These are phyloP conservation scores for Drosophila elegans DNA, from an alignment of 1,140 invertebrate genomes.

Conservation along the genomic window DNA sequence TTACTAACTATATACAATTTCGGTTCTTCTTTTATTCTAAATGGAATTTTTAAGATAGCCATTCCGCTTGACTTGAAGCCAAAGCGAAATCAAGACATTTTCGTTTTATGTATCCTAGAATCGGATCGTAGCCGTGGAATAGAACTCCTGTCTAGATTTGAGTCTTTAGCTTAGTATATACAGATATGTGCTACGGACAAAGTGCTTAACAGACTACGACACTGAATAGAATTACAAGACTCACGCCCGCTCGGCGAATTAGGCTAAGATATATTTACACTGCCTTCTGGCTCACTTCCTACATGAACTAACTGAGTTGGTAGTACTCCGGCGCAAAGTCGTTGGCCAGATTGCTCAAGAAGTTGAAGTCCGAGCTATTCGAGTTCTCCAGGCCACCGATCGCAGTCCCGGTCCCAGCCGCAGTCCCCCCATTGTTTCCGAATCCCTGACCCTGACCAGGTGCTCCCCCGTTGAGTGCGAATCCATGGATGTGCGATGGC, in stretches of 20 bases:
- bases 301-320: conserved; percentile 84
- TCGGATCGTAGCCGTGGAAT: conserved; percentile 7
- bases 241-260: conserved; percentile 37
- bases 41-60: conserved; percentile 31
- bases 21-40: conserved; percentile 16
- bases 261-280: conserved; percentile 65
- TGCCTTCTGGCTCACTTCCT: conserved; percentile 34
- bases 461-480: conserved; percentile 56
- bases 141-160: conserved; percentile 22
- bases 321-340: conserved; percentile 97
- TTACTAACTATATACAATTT: conserved; percentile 68
- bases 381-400: conserved; percentile 88
- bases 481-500: conserved; percentile 55
- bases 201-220: conserved; percentile 30
- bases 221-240: conserved; percentile 41
- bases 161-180: conserved; percentile 28
- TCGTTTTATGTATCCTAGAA: conserved; percentile 21
- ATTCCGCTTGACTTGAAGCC: conserved; percentile 60
- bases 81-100: conserved; percentile 27
- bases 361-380: conserved; percentile 96
- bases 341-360: conserved; percentile 94
- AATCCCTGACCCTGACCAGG: conserved; percentile 61
- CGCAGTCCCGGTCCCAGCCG: conserved; percentile 44
- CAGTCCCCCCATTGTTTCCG: conserved; percentile 39
- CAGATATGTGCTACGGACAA: conserved; percentile 53